These are phyloP conservation scores for Nomada ruficornis DNA, from an alignment of 2,888 invertebrate genomes.

Conservation along the genomic window DNA sequence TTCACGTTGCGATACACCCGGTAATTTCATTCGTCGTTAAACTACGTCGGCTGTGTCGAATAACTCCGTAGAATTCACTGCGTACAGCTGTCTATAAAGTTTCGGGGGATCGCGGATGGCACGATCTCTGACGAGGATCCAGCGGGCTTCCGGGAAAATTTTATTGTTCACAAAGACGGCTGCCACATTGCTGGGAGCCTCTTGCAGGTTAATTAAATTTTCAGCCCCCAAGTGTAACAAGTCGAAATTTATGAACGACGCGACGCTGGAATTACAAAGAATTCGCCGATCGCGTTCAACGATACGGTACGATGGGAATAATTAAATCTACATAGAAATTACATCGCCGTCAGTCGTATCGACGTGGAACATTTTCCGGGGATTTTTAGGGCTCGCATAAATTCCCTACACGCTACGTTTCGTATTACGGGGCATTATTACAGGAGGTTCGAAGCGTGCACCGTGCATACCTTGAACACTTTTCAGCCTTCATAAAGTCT, in stretches of 20 bases:
- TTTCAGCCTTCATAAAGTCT: not conserved
- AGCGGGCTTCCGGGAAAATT: conserved; percentile 2
- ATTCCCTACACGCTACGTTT: not conserved
- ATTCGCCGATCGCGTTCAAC: not conserved
- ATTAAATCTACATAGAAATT: conserved; percentile 3
- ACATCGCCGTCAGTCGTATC: not conserved
- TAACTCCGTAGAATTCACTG: conserved; percentile 35
- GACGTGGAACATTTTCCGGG: not conserved
- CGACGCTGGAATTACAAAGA: not conserved
- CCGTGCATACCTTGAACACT: not conserved
- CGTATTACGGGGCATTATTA: conserved; percentile 13
- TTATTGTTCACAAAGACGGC: conserved; percentile 13
- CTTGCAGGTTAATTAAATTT: conserved; percentile 34
- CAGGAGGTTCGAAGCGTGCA: not conserved
- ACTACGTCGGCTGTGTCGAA: conserved; percentile 48
- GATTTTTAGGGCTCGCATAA: not conserved
- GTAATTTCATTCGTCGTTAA: conserved; percentile 65
- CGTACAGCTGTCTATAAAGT: conserved; percentile 42
- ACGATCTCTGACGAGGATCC: conserved; percentile 13
- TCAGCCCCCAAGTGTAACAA: not conserved
- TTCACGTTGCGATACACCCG: conserved; percentile 57
- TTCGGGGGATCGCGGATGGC: not conserved
- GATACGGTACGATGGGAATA: not conserved
- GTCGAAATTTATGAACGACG: not conserved
- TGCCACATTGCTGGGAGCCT: not conserved